Base-by-base conservation (phyloP, 1,140 invertebrate species). In the Bombus waltoni region DNA sequence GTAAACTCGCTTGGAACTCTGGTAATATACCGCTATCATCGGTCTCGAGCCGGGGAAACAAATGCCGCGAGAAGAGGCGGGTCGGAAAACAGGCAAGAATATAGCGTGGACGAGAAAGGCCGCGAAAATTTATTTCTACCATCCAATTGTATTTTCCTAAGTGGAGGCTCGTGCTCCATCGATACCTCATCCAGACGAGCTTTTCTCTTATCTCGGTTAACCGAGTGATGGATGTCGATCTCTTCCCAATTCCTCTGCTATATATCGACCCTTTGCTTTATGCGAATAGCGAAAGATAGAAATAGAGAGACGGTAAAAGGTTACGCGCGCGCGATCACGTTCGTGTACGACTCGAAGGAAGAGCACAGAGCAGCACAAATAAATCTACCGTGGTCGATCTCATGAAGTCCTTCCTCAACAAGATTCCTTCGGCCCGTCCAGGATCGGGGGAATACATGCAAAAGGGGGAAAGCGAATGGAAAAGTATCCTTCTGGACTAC, bases 91-190 rank as follows among this genome's bases (percentile, higher is more conserved):
- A 28, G 18, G 68, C 44, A 57, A n/a, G 77, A 74, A 68, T 59
- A 73, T 57, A 44, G 28, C 62, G 65, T 6, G 75, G 75, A 79
- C 75, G 38, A 13, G 73, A 35, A 32, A 44, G 82, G 38, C 53
- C 13, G 35, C 42, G 89, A 66, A 90, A 93, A 93, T 93, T 92
- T 92, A 93, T 93, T 92, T 92, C 76, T 75, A 81, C 88, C 83
- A 89, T 92, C 88, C 90, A 93, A 93, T 93, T 93, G 90, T 93
- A 93, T 91, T 93, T 90, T 93, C 90, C 87, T 91, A 92, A 92
- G 91, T 94, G 89, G 92, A 92, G 92, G 85, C 85, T 84, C 86
- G 88, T 79, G 83, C 90, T 88, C 89, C 89, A 90, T 91, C 92
- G 91, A 93, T 91, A 91, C 89, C 87, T 92, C 91, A 93, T 92